Percentiles rank a stretch among this genome's conserved stretches.
These are phyloP conservation scores for Melanargia galathea DNA, from an alignment of 2,888 invertebrate genomes.

Conservation along the genomic window DNA sequence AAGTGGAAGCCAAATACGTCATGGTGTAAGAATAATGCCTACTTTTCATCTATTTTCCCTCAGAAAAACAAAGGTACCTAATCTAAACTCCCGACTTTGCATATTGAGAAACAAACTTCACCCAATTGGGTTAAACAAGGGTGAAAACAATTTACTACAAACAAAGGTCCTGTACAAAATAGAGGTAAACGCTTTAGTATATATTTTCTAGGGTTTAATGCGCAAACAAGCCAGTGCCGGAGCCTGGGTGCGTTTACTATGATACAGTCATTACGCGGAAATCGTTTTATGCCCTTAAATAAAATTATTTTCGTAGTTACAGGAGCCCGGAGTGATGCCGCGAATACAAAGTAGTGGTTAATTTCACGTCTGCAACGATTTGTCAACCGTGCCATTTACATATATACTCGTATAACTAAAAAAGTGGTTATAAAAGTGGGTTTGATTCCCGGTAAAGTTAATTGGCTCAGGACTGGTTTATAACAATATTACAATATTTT, in stretches of 20 bases:
- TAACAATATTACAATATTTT: too few relatives aligned
- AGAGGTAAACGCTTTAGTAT: conserved; percentile 10
- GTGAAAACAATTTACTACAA: conserved; percentile 4
- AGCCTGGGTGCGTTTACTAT: conserved; percentile 50
- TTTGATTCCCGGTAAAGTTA: too few relatives aligned
- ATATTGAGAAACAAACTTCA: background rate
- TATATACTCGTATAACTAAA: background rate
- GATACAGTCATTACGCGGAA: conserved; percentile 60
- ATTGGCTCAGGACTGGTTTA: too few relatives aligned
- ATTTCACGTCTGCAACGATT: conserved; percentile 49
- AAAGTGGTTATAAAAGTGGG: background rate
- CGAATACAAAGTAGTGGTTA: conserved; percentile 59
- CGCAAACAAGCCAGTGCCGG: conserved; percentile 23
- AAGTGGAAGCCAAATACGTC: too few relatives aligned
- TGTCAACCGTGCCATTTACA: conserved; percentile 19
- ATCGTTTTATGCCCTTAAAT: conserved; percentile 66
- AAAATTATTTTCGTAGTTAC: conserved; percentile 58
- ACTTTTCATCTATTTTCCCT: too few relatives aligned
- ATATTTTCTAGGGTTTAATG: conserved; percentile 22
- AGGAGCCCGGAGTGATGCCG: conserved; percentile 39
- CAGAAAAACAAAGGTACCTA: too few relatives aligned
- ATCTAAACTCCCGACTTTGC: background rate
- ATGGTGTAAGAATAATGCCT: too few relatives aligned
- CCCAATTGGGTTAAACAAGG: background rate
- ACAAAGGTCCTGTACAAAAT: conserved; percentile 11